Evolutionary conservation across 2,888 invertebrate genomes (phyloP).

Genomic region (Formica aserva): DNA sequence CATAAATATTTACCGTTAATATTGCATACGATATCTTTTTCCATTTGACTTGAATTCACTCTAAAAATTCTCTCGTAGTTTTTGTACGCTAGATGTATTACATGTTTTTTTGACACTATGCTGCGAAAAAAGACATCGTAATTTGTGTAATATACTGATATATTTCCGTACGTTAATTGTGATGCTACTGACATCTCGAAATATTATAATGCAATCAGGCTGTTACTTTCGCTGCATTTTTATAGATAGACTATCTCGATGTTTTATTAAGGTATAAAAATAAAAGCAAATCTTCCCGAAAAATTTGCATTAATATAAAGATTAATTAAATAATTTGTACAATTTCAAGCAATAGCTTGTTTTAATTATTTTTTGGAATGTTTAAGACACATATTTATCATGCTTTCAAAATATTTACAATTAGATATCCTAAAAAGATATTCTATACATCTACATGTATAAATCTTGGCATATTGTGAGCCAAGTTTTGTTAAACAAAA

Average conservation of each 20-base stretch:
- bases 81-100: neutral
- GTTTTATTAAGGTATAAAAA: neutral
- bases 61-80: neutral
- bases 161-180: slow-evolving; percentile 27
- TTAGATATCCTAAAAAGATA: neutral
- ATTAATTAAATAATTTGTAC: neutral
- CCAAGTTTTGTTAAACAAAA: no score
- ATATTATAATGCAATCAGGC: slow-evolving; percentile 17
- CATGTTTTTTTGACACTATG: slow-evolving; percentile 4
- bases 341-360: neutral
- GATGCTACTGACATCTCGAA: slow-evolving; percentile 6
- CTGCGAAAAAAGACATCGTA: slow-evolving; percentile 16
- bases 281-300: neutral
- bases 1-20: no score
- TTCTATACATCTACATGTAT: no score
- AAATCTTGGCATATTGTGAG: no score
- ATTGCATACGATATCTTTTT: no score
- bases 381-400: neutral
- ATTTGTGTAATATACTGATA: slow-evolving; percentile 41
- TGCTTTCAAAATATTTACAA: neutral
- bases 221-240: neutral
- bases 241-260: neutral
- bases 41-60: no score
- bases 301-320: neutral
- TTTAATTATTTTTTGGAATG: neutral